These are phyloP conservation scores for Malthinus seriepunctatus DNA, from an alignment of 2,888 invertebrate species.

Conservation along the genomic window DNA sequence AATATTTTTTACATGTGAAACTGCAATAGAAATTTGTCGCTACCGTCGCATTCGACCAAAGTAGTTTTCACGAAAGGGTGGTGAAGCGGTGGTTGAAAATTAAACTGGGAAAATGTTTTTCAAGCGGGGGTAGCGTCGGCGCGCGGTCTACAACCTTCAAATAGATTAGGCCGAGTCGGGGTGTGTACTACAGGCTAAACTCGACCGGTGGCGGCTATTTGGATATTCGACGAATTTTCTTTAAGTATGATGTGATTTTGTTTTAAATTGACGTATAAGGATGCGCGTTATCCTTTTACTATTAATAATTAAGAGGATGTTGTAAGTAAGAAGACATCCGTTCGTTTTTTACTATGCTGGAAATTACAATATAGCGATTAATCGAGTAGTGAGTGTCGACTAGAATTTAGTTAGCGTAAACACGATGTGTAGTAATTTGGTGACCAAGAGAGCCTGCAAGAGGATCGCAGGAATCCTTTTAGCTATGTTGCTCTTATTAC, in stretches of 20 bases:
- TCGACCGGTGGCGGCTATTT: constrained; percentile 43
- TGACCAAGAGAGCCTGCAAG: constrained; percentile 23
- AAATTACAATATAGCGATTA: constrained; percentile 34
- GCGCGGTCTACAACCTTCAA: constrained; percentile 46
- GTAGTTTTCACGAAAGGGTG: constrained; percentile 22
- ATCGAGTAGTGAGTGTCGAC: constrained; percentile 35
- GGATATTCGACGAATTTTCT: constrained; percentile 36
- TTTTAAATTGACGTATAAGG: constrained; percentile 13
- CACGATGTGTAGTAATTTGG: constrained; percentile 40
- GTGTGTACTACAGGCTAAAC: constrained; percentile 52
- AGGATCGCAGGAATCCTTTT: constrained; percentile 34
- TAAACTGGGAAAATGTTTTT: constrained; percentile 29
- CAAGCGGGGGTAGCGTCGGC: constrained; percentile 45
- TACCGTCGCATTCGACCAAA: constrained; percentile 26
- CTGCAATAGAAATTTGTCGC: constrained; percentile 27
- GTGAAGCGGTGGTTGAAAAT: constrained; percentile 22
- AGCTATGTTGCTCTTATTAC: constrained; percentile 43
- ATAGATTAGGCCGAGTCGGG: constrained; percentile 52
- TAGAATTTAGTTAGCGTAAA: constrained; percentile 38
- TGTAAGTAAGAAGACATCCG: constrained; percentile 2
- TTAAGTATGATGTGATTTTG: constrained; percentile 42
- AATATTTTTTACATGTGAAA: constrained; percentile 15
- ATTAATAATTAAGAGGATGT: constrained; percentile 7
- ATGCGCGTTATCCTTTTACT: not conserved
- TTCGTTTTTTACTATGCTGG: constrained; percentile 25